Evolutionary conservation across 2,113 vertebrate genomes (phyloP).

Genomic region (Oreochromis aureus): DNA sequence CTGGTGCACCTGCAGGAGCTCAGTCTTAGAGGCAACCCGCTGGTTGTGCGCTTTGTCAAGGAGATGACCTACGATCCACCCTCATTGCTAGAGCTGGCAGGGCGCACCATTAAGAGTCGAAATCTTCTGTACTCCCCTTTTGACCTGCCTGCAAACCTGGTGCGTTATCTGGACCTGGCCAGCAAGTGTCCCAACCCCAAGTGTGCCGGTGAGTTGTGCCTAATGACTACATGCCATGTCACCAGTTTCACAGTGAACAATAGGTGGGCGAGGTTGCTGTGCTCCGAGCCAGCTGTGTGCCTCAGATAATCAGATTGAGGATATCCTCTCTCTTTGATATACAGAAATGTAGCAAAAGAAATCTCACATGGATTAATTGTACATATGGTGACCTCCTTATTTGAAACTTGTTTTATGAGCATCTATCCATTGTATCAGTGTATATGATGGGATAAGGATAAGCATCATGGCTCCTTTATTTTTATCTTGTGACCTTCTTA

Average conservation of each 20-base stretch:
- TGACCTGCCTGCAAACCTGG: constrained; percentile 82
- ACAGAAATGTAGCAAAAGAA: neutral
- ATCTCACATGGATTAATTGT: neutral
- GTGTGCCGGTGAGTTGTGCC: constrained; percentile 79
- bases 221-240: neutral
- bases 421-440: neutral
- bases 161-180: constrained; percentile 86
- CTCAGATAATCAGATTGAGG: neutral
- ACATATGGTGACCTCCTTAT: neutral
- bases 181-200: constrained; percentile 98
- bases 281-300: neutral
- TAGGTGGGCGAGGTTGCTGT: neutral
- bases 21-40: constrained; percentile 92
- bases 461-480: neutral
- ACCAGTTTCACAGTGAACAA: neutral
- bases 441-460: neutral
- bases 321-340: neutral
- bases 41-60: constrained; percentile 85
- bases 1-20: constrained; percentile 91
- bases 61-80: constrained; percentile 78
- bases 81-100: constrained; percentile 74
- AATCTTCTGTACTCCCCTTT: constrained; percentile 74
- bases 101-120: constrained; percentile 70
- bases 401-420: neutral
- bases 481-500: neutral